A percentile compares a stretch with the other conserved stretches of the same genome.
phyloP scores from a whole-genome alignment of 2,113 vertebrate genomes.

The Hippocampus barbouri region DNA sequence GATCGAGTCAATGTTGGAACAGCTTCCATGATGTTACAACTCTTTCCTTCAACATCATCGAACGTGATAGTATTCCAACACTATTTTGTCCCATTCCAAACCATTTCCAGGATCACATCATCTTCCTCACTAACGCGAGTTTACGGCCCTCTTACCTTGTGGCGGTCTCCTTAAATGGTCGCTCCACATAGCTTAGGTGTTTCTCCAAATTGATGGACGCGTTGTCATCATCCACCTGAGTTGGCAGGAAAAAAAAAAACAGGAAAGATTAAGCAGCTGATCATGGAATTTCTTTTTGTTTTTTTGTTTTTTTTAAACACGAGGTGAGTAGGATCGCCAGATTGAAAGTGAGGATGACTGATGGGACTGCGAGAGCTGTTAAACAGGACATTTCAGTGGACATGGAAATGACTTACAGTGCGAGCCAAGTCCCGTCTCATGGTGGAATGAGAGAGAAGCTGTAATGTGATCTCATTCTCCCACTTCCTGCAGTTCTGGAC shows the following conservation, averaged over 20 bases:
- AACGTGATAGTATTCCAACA: not conserved
- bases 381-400: constrained; percentile 1
- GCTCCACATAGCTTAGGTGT: constrained; percentile 81
- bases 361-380: not conserved
- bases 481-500: constrained; percentile 96
- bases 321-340: not conserved
- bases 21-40: not conserved
- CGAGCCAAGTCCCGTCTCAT: constrained; percentile 85
- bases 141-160: constrained; percentile 75
- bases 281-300: no score
- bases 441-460: constrained; percentile 79
- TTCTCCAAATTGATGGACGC: constrained; percentile 80
- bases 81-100: not conserved
- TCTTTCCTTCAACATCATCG: not conserved
- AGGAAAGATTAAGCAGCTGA: constrained; percentile 8
- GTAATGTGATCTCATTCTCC: constrained; percentile 92
- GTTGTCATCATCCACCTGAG: constrained; percentile 87
- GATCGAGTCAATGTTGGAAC: not conserved
- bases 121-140: not conserved
- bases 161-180: constrained; percentile 87
- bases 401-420: constrained; percentile 74
- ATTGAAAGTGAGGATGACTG: not conserved
- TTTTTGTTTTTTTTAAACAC: no score
- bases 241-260: not conserved
- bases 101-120: not conserved